These are phyloP conservation scores for Falco punctatus DNA, from an alignment of 2,113 vertebrate genomes.

Conservation along the genomic window DNA sequence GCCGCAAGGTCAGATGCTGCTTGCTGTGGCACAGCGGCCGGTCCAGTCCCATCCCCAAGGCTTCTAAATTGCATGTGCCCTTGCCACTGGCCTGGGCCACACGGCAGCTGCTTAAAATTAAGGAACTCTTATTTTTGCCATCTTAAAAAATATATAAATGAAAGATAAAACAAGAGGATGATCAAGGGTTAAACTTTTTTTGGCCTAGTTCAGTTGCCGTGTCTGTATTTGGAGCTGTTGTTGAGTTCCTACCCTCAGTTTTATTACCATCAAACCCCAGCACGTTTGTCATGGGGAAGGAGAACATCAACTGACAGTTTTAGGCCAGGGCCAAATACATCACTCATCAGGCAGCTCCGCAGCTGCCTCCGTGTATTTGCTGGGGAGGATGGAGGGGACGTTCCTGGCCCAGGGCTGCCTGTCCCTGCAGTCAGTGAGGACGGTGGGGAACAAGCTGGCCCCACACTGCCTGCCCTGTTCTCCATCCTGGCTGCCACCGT, in stretches of 20 bases:
- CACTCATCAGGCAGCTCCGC: neutral
- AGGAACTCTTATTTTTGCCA: neutral
- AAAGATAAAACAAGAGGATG: neutral
- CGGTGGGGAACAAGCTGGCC: neutral
- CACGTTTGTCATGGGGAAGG: neutral
- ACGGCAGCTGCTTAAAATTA: neutral
- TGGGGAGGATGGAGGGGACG: rapidly evolving
- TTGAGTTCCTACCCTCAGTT: neutral
- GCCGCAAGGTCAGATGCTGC: neutral
- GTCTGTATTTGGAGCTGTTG: neutral
- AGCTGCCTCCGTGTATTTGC: neutral
- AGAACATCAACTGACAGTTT: conserved; percentile 7
- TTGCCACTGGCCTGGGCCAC: neutral
- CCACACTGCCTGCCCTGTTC: rapidly evolving
- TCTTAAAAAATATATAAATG: neutral
- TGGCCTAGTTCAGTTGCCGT: neutral
- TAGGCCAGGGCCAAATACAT: conserved; percentile 26
- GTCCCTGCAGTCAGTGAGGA: rapidly evolving
- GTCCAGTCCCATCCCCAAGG: too few relatives aligned
- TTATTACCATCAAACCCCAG: neutral
- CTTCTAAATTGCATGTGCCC: neutral
- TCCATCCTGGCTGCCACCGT: rapidly evolving
- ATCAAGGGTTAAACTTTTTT: neutral
- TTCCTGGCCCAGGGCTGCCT: neutral
- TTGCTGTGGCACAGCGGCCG: rapidly evolving